phyloP scores from a whole-genome alignment of 2,888 invertebrate genomes.

The Noctuana brunneofusca region DNA sequence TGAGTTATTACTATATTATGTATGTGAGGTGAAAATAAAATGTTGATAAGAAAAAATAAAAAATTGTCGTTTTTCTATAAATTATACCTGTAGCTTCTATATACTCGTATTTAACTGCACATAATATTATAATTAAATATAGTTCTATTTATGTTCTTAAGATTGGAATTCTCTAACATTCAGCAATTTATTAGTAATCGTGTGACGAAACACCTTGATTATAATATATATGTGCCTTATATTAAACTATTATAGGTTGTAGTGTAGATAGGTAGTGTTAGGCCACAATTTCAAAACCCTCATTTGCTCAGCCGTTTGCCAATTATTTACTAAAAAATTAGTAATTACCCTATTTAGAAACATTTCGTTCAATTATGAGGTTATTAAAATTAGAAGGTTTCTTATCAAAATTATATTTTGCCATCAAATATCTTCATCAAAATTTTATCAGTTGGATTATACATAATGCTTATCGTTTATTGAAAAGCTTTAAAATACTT shows the following conservation, averaged over 20 bases:
- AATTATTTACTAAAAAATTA: not conserved
- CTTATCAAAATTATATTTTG: not conserved
- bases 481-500: conserved; percentile 1
- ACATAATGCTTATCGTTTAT: not conserved
- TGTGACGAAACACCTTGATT: too few relatives aligned
- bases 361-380: not conserved
- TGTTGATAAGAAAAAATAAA: conserved; percentile 36
- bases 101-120: not conserved
- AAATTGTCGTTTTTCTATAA: conserved; percentile 19
- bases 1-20: conserved; percentile 44
- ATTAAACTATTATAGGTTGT: not conserved
- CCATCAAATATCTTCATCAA: not conserved
- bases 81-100: not conserved
- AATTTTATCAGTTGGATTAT: not conserved
- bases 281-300: not conserved
- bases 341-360: not conserved
- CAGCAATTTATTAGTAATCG: not conserved
- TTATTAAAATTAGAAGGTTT: not conserved
- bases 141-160: too few relatives aligned
- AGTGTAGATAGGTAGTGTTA: not conserved
- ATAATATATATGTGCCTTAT: too few relatives aligned
- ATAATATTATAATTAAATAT: too few relatives aligned
- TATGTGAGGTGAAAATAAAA: conserved; percentile 42
- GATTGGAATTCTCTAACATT: not conserved
- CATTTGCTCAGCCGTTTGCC: not conserved